Conservation (phyloP, 1,140 invertebrate genomes). For the Plectrocnemia conspersa region DNA sequence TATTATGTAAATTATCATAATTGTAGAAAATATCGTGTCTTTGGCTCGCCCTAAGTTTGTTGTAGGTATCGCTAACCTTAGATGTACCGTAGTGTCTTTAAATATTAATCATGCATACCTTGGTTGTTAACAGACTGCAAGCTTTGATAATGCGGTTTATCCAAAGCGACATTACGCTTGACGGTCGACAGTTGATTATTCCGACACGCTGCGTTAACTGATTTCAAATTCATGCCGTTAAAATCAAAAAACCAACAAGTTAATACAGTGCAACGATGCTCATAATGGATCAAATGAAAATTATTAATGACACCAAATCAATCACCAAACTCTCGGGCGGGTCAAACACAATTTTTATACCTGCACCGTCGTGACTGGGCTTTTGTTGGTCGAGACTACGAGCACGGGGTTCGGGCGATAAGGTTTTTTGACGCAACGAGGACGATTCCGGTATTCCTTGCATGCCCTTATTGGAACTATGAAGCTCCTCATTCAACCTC, state of each 20-base stretch:
- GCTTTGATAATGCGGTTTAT: slow-evolving; percentile 59
- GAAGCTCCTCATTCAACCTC: slow-evolving; percentile 65
- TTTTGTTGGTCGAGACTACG: slow-evolving; percentile 51
- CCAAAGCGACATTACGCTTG: slow-evolving; percentile 48
- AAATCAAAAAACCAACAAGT: slow-evolving; percentile 3
- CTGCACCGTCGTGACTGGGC: slow-evolving; percentile 40
- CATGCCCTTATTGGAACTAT: slow-evolving; percentile 50
- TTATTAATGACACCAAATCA: too few species aligned
- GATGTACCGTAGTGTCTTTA: too few species aligned
- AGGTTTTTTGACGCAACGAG: slow-evolving; percentile 39
- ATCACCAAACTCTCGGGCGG: too few species aligned
- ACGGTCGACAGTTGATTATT: slow-evolving; percentile 37
- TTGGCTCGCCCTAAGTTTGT: too few species aligned
- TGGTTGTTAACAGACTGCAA: slow-evolving; percentile 59
- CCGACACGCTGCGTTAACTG: slow-evolving; percentile 24
- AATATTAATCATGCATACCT: slow-evolving; percentile 57
- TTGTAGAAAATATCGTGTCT: too few species aligned
- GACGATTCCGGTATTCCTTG: slow-evolving; percentile 37
- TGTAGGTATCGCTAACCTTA: too few species aligned
- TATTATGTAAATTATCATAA: too few species aligned
- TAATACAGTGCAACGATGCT: slow-evolving; percentile 1
- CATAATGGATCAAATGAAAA: not conserved
- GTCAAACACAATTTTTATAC: too few species aligned
- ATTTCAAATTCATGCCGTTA: slow-evolving; percentile 27
- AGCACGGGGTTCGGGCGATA: slow-evolving; percentile 45